Evolutionary conservation across 2,888 invertebrate species (phyloP), one percentile per base, ranked within the genome.

Genomic region (Hipparchia sbordonii): DNA sequence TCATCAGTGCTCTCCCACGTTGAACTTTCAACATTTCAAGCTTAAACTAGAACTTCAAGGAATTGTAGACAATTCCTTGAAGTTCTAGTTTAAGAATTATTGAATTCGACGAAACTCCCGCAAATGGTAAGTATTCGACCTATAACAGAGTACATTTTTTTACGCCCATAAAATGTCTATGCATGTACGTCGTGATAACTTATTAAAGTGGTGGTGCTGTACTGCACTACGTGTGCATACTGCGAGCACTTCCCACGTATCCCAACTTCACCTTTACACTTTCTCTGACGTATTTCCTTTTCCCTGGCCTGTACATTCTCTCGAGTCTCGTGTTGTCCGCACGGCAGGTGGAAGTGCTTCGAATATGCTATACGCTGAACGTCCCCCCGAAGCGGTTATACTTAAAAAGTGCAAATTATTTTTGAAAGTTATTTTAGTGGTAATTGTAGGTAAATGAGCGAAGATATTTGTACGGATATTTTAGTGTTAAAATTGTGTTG

Each of bases 361-460:
- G 90, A 88, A 86, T 83, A 85, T 87, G 91, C 91, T 88, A 85
- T 87, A 87, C 85, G 88, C 90, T 86, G 87, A 89, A 91, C 91
- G 92, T 91, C 92, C 93, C 93, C 93, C 93, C 93, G 90, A 88
- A 90, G 92, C 89, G 89, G 83, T 87, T 84, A 56, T 81, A 86
- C 82, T 84, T 85, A 51, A 69, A 89, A 89, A 91, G 92, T 92
- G 92, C 92, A 91, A 92, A 91, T 91, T 90, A 84, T 69, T 87
- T 74, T 76, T 89, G 87, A 85, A 88, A 87, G 86, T 90, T 86
- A 85, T 86, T 87, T 48, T 87, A 90, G 87, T 87, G 87, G 87
- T 87, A 87, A 87, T 86, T 82, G 81, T 89, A 88, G 89, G 84
- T 87, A 87, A 88, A 83, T 84, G 89, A 75, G 80, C 77, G 78